Base-by-base conservation (phyloP, 1,140 invertebrate species). In the Hylaeus anthracinus region DNA sequence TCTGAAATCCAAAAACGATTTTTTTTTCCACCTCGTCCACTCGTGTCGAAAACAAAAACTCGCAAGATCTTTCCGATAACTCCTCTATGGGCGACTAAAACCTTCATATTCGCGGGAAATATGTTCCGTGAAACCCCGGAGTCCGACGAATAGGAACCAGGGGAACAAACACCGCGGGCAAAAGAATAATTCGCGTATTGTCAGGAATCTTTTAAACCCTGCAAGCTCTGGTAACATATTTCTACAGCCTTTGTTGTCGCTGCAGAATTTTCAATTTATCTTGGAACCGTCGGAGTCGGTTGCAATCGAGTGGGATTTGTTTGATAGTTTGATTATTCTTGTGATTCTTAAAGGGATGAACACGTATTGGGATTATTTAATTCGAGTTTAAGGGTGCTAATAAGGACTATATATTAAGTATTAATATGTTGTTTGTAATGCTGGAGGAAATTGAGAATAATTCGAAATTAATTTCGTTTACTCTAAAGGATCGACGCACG, bases 31-130 rank as follows among this genome's bases (percentile, higher is more conserved):
- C 9, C 61, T 8, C 37, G 61, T 41, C 48, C 58, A 71, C 75
- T 53, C 75, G 75, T 56, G 43, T 48, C 39, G 45, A 78, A 71
- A 71, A 60, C 45, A 71, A 78, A 78, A 70, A 61, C 66, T 55
- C 75, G 37, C 66, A 61, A 78, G 75, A 73, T 79, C 45, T 51
- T 41, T 39, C 37, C 61, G 77, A 79, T 73, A 79, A 65, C 70
- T 65, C 15, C 43, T 73, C 61, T 39, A 6, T 26, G 56, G 70
- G 65, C 63, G 41, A 9, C 43, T 65, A 9, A 65, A 56, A 65
- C 51, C 55, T 60, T 60, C 66, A 14, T 51, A 51, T 61, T 15
- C 12, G 15, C 26, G 55, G 12, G 43, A 48, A 53, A 70, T 51
- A 71, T 12, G 2, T 70, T 12, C 53, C 41, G 15, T 9, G 41